Evolutionary conservation across 2,113 vertebrate species (phyloP).

Genomic region (Campylomormyrus tamandua): DNA sequence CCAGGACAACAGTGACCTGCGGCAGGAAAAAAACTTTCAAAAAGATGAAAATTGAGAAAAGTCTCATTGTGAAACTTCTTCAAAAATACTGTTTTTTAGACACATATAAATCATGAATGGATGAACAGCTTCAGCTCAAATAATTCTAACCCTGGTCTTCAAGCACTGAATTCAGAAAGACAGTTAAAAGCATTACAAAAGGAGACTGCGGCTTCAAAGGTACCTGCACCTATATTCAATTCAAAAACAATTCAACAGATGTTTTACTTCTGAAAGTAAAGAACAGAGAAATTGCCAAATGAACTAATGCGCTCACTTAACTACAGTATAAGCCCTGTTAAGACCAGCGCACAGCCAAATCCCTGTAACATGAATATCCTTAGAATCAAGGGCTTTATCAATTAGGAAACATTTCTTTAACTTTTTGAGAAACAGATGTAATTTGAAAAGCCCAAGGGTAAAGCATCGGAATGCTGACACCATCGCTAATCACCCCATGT

Average conservation of each 20-base stretch:
- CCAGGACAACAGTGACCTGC: background rate
- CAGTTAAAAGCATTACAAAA: background rate
- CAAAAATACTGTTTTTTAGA: background rate
- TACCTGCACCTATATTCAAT: background rate
- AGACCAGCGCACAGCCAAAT: background rate
- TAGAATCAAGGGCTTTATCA: background rate
- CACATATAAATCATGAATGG: background rate
- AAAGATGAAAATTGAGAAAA: background rate
- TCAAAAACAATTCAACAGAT: background rate
- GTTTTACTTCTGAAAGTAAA: background rate
- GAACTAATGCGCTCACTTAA: background rate
- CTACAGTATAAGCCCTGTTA: background rate
- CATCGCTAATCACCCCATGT: background rate
- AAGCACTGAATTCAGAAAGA: background rate
- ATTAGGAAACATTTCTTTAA: background rate
- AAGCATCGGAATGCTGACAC: background rate
- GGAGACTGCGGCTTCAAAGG: background rate
- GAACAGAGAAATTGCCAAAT: background rate
- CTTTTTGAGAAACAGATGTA: too few relatives aligned
- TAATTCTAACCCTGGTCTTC: background rate
- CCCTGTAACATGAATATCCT: background rate
- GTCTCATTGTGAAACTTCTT: background rate
- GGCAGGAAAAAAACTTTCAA: too few relatives aligned
- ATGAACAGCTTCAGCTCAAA: background rate
- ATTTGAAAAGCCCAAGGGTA: background rate